Conservation (phyloP, 37 sponge, comb jelly and placozoan genomes). For the Mnemiopsis leidyi region DNA sequence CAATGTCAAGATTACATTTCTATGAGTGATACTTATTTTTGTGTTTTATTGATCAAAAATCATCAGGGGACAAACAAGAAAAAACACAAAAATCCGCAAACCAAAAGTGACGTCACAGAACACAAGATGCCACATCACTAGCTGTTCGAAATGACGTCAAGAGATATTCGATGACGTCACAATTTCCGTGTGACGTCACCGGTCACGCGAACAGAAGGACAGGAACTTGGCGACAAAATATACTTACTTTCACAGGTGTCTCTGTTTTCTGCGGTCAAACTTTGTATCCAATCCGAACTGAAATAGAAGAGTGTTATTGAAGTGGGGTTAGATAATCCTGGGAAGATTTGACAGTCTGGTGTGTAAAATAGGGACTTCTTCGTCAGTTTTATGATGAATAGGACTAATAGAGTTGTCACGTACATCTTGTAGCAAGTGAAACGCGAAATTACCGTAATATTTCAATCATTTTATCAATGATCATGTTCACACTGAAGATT, state of each 20-base stretch:
- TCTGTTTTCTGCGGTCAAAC: background rate
- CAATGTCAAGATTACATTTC: too few species aligned
- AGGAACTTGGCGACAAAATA: background rate
- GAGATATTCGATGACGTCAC: background rate
- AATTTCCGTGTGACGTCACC: background rate
- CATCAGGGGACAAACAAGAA: background rate
- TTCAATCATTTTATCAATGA: too few species aligned
- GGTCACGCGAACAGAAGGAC: background rate
- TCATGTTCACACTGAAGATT: too few species aligned
- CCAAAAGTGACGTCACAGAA: background rate
- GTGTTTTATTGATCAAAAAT: background rate
- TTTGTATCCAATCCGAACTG: conserved; percentile 55
- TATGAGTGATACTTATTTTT: background rate
- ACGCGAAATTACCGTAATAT: too few species aligned
- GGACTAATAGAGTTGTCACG: too few species aligned
- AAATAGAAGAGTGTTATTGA: too few species aligned
- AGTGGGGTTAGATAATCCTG: too few species aligned
- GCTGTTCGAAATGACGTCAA: background rate
- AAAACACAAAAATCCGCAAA: background rate
- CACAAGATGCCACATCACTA: background rate
- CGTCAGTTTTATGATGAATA: too few species aligned
- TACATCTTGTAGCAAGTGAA: too few species aligned
- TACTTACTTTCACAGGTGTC: conserved; percentile 6
- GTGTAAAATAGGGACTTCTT: too few species aligned
- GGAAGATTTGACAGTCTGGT: too few species aligned